phyloP scores from a whole-genome alignment of 2,113 vertebrate genomes.

The Geococcyx californianus region DNA sequence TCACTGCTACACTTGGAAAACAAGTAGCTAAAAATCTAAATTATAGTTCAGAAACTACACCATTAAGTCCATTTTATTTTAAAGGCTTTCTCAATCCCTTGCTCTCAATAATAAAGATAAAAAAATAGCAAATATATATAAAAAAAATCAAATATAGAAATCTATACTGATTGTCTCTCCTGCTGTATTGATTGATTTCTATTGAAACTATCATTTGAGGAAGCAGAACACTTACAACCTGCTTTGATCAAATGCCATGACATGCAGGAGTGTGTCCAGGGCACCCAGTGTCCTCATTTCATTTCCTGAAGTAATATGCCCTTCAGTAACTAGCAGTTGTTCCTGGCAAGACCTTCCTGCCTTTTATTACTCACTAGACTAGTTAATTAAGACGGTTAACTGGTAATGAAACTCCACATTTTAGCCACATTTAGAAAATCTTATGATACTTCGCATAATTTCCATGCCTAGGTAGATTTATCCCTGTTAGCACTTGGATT shows the following conservation, averaged over 20 bases:
- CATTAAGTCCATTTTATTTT: not conserved
- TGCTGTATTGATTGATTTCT: not conserved
- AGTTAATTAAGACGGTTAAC: not conserved
- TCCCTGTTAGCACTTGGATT: not conserved
- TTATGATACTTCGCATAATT: not conserved
- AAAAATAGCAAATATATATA: not conserved
- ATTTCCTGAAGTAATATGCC: not conserved
- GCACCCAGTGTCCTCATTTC: not conserved
- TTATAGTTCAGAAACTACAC: not conserved
- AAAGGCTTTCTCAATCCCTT: not conserved
- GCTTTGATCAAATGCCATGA: not conserved
- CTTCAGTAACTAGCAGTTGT: not conserved
- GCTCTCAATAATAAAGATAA: not conserved
- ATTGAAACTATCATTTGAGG: not conserved
- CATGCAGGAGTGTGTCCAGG: not conserved
- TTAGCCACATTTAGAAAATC: conserved; percentile 3
- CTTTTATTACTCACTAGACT: not conserved
- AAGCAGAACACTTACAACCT: not conserved
- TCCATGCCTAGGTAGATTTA: not conserved
- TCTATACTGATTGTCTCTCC: not conserved
- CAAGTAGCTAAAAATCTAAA: not conserved
- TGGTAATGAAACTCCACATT: not conserved
- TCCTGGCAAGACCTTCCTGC: not conserved
- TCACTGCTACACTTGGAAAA: not conserved
- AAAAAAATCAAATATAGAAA: not conserved